phyloP scores from a whole-genome alignment of 2,888 invertebrate genomes.

The Macaria liturata region DNA sequence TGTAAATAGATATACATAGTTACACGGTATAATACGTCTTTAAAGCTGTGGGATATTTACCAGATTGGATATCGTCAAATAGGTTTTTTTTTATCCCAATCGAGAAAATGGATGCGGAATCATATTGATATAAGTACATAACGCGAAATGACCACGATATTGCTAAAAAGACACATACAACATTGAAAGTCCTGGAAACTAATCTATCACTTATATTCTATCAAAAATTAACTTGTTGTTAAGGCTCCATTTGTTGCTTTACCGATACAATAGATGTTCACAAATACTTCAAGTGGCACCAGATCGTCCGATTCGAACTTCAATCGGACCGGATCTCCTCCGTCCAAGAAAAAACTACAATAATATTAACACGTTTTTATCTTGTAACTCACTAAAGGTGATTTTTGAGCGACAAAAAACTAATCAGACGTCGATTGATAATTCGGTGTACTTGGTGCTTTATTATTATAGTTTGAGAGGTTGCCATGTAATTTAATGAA shows the following conservation, averaged over 20 bases:
- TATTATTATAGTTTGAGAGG: conserved; percentile 17
- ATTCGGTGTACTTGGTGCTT: conserved; percentile 21
- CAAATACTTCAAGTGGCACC: conserved; percentile 20
- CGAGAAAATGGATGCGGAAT: too few relatives aligned
- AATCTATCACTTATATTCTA: too few relatives aligned
- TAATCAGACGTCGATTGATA: conserved; percentile 33
- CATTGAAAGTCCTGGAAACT: too few relatives aligned
- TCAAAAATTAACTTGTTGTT: too few relatives aligned
- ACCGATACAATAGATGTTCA: conserved; percentile 9
- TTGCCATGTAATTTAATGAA: background rate
- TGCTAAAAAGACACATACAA: too few relatives aligned
- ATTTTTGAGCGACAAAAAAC: conserved; percentile 31
- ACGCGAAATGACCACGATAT: too few relatives aligned
- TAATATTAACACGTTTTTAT: conserved; percentile 36
- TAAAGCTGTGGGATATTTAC: too few relatives aligned
- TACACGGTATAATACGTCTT: too few relatives aligned
- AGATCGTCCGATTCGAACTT: conserved; percentile 32
- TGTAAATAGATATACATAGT: too few relatives aligned
- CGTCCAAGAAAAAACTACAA: conserved; percentile 29
- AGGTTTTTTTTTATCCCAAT: too few relatives aligned
- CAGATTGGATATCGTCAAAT: too few relatives aligned
- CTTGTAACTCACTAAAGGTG: conserved; percentile 23
- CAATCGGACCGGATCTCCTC: conserved; percentile 31
- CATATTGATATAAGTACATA: too few relatives aligned
- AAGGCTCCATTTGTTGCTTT: background rate